Conservation (phyloP, 2,888 invertebrate species). For the Schizotus pectinicornis region DNA sequence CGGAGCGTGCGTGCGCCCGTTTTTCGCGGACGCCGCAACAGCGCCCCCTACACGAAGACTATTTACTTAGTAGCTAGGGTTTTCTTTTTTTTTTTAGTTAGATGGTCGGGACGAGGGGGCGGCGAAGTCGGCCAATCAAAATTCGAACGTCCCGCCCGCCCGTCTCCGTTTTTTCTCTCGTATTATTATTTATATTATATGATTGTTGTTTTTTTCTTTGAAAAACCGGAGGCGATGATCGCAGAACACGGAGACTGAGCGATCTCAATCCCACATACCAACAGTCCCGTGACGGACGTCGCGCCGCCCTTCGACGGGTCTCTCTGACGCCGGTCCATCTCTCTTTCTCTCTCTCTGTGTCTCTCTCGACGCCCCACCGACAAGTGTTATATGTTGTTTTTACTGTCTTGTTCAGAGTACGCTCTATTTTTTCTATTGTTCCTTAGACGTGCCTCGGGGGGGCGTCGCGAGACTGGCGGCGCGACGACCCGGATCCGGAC, state of each 20-base stretch:
- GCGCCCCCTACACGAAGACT: slow-evolving; percentile 46
- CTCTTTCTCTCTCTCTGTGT: too few species aligned
- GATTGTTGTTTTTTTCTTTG: slow-evolving; percentile 51
- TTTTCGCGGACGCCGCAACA: slow-evolving; percentile 13
- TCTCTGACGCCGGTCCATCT: slow-evolving; percentile 21
- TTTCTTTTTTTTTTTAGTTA: slow-evolving; percentile 32
- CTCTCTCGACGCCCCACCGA: slow-evolving; percentile 48
- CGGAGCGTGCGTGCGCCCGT: slow-evolving; percentile 36
- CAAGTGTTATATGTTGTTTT: slow-evolving; percentile 54
- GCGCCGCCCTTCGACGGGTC: slow-evolving; percentile 16
- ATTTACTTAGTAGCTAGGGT: slow-evolving; percentile 50
- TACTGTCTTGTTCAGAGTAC: slow-evolving; percentile 53
- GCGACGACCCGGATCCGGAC: slow-evolving; percentile 30
- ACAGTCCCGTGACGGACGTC: slow-evolving; percentile 29
- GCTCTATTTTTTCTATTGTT: slow-evolving; percentile 57
- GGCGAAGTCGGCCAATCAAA: slow-evolving; percentile 7
- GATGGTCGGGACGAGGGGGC: slow-evolving; percentile 34
- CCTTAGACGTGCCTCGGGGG: slow-evolving; percentile 47
- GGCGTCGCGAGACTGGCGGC: slow-evolving; percentile 31
- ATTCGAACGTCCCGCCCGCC: background rate
- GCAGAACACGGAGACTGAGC: slow-evolving; percentile 51
- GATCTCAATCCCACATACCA: slow-evolving; percentile 53
- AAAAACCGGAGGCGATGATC: slow-evolving; percentile 47
- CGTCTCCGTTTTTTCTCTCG: slow-evolving; percentile 42
- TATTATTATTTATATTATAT: slow-evolving; percentile 56